These are phyloP conservation scores for Chauna torquata DNA, from an alignment of 2,113 vertebrate species.

Conservation along the genomic window DNA sequence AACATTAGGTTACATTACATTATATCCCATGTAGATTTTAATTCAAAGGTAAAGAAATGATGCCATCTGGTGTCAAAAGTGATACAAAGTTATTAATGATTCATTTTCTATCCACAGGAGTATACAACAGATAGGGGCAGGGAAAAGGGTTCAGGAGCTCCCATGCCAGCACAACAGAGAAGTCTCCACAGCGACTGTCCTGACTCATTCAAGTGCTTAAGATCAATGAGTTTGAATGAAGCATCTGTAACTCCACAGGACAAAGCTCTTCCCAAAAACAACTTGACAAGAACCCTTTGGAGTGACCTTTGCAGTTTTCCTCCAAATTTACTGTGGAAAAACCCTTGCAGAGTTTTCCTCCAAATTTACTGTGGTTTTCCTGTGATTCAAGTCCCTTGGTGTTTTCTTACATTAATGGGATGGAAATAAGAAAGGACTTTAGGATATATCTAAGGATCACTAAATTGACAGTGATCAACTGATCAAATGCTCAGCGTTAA, in stretches of 20 bases:
- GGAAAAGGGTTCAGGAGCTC: not conserved
- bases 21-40: not conserved
- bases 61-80: slow-evolving; percentile 39
- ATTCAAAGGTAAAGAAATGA: not conserved
- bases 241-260: not conserved
- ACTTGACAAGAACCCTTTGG: not conserved
- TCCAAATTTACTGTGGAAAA: too few species aligned
- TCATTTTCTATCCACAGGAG: not conserved
- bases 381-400: not conserved
- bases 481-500: not conserved
- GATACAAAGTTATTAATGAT: not conserved
- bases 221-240: not conserved
- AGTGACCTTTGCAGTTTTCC: not conserved
- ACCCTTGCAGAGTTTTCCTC: not conserved
- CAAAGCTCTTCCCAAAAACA: not conserved
- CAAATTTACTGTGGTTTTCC: not conserved
- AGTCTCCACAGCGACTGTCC: not conserved
- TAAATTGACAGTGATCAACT: not conserved
- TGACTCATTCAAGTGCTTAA: not conserved
- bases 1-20: not conserved
- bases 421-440: not conserved
- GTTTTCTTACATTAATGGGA: not conserved
- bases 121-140: not conserved
- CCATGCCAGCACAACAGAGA: not conserved
- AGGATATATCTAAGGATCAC: not conserved